phyloP scores from a whole-genome alignment of 2,113 vertebrate genomes.

The Coptodon rendalli region DNA sequence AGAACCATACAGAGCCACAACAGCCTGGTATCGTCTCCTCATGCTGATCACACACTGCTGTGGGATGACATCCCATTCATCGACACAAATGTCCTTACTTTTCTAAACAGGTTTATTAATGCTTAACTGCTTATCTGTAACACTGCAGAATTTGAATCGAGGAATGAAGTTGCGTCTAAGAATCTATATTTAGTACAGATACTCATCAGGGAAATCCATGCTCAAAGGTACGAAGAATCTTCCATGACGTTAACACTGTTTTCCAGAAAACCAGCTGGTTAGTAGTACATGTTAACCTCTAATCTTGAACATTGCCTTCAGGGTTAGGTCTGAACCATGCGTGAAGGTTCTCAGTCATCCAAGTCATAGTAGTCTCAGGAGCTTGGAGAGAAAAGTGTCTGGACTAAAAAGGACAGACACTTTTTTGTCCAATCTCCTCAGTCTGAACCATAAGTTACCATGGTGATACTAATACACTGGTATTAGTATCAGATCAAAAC shows the following conservation, averaged over 20 bases:
- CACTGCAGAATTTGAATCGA: neutral
- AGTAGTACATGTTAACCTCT: neutral
- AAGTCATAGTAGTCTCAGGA: neutral
- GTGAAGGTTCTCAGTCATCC: neutral
- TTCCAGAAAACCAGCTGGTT: neutral
- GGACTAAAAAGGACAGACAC: neutral
- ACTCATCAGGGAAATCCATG: neutral
- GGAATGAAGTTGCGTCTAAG: neutral
- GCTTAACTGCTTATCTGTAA: neutral
- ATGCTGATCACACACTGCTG: neutral
- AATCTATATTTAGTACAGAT: neutral
- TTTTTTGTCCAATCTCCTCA: too few species aligned
- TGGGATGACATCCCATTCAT: neutral
- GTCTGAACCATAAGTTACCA: too few species aligned
- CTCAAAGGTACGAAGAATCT: neutral
- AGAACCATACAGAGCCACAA: neutral
- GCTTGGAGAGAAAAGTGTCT: neutral
- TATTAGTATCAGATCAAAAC: too few species aligned
- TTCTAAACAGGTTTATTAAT: neutral
- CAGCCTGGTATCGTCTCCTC: neutral
- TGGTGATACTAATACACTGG: too few species aligned
- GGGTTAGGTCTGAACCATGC: neutral
- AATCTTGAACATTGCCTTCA: neutral
- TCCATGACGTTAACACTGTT: neutral
- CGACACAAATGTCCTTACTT: neutral